Evolutionary conservation across 2,888 invertebrate genomes (phyloP), one percentile per base, ranked within the genome.

Genomic region (Tinea semifulvella): DNA sequence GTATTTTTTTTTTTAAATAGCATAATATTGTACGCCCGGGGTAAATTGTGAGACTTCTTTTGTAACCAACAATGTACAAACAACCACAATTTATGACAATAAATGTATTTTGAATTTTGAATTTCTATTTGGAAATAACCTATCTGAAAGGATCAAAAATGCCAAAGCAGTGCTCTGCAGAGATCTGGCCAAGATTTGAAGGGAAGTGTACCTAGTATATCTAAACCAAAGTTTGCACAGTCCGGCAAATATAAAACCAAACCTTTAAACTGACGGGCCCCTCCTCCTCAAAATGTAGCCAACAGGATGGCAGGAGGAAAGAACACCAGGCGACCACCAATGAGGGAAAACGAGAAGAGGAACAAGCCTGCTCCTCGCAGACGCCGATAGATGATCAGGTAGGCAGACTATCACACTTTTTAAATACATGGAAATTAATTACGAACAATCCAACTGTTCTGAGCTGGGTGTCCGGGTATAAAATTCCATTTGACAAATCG

Each of bases 221-320:
- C 25, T 22, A 22, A 22, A 22, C 5, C 5, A 7, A 31, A 31
- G 11, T 13, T 13, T 5, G 11, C 13, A 11, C n/a, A 31, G 5
- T 5, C 6, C 11, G 13, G 13, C 5, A 31, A 6, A 11, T 31
- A 31, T 11, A 31, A 31, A 13, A 5, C 31, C 6, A 31, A 31
- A 11, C 5, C 31, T 31, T 31, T 31, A 31, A 31, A 31, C 31
- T 31, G 31, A 11, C 31, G 31, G 31, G 31, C 31, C 31, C 31
- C 31, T 31, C 31, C 31, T 31, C 31, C 11, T 31, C 31, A 8
- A 13, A 31, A 11, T 31, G 31, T n/a, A 8, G 13, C 11, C 6
- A 31, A 31, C 31, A 8, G 13, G 31, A 13, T 8, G 11, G 31
- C 13, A 31, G 31, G 31, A 31, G 31, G 31, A 11, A 31, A 31